Base-by-base conservation (phyloP, 2,888 invertebrate genomes). In the Scaptomyza reducta region DNA sequence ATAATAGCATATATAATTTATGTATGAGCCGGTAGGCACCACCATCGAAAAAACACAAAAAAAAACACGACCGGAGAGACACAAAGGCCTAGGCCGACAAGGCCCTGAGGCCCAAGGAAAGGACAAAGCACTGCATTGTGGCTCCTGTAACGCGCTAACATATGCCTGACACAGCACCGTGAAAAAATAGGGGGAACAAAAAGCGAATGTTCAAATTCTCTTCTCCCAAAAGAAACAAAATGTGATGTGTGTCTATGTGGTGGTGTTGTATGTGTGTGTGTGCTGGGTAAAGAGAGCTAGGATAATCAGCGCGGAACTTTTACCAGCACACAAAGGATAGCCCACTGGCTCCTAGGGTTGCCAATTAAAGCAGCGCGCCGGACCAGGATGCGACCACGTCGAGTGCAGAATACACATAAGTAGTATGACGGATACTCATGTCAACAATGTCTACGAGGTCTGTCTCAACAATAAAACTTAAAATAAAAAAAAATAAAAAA, bases 1-100 rank as follows among this genome's bases (percentile, higher is more conserved):
- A 85, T 85, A 87, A 82, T 74, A 77, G 73, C 88, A 87, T 89
- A 85, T 77, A 85, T 85, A 89, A 85, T 89, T 82, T 85, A 81
- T 74, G 64, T 68, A 65, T 62, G 56, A 51, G 62, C 60, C 59
- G 55, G 46, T 58, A 50, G 40, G 51, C 54, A 57, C 46, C 50
- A 50, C 50, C 68, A 41, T 35, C 53, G n/a, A 55, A 40, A 58
- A 66, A 44, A 57, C 29, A 16, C 16, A 6, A 13, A 50, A 45
- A 57, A 58, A 55, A 38, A 53, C 38, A 58, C 45, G 55, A 42
- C 46, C 64, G 45, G n/a, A 63, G 70, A 82, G 77, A 89, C 86
- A 89, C 86, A 87, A 84, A 78, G 71, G 82, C 70, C 70, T 74
- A 85, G 82, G 69, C 69, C 56, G 67, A 70, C 79, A 71, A 62